phyloP scores from a whole-genome alignment of 1,140 invertebrate species.

The Aethina tumida region DNA sequence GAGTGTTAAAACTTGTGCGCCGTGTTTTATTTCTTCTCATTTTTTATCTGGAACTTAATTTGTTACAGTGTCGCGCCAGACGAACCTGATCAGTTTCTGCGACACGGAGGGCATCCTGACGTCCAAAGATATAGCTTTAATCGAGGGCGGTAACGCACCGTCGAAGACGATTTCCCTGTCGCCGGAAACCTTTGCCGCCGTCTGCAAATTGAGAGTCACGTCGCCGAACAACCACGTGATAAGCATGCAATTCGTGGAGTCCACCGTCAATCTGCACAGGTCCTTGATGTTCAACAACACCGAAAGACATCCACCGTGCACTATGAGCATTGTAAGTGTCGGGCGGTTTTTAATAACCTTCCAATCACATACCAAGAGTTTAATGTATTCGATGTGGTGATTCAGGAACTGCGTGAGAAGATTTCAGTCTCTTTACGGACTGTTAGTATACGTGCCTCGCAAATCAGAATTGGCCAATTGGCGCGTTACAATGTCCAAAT shows the following conservation, averaged over 20 bases:
- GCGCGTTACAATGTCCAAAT: neutral
- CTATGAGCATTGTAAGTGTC: slow-evolving; percentile 25
- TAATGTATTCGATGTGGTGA: neutral
- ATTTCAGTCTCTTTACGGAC: neutral
- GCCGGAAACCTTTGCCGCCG: slow-evolving; percentile 2
- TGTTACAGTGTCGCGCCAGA: slow-evolving; percentile 7
- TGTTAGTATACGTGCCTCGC: no score
- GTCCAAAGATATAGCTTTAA: slow-evolving; percentile 6
- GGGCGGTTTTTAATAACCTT: no score
- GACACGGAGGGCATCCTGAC: no score
- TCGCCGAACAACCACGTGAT: slow-evolving; percentile 21
- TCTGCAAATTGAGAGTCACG: slow-evolving; percentile 18
- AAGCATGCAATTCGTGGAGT: slow-evolving; percentile 22
- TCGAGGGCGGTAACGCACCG: slow-evolving; percentile 3
- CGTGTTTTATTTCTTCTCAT: no score
- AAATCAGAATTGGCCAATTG: neutral
- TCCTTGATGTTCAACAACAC: slow-evolving; percentile 8
- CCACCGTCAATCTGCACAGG: slow-evolving; percentile 1
- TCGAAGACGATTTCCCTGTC: slow-evolving; percentile 7
- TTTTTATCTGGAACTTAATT: no score
- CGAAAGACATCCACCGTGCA: slow-evolving; percentile 15
- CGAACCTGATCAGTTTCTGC: slow-evolving; percentile 4
- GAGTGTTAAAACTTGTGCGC: no score
- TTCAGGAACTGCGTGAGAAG: neutral
- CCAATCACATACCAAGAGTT: no score